These are phyloP conservation scores for Campylomormyrus tamandua DNA, from an alignment of 2,113 vertebrate species.

Conservation along the genomic window DNA sequence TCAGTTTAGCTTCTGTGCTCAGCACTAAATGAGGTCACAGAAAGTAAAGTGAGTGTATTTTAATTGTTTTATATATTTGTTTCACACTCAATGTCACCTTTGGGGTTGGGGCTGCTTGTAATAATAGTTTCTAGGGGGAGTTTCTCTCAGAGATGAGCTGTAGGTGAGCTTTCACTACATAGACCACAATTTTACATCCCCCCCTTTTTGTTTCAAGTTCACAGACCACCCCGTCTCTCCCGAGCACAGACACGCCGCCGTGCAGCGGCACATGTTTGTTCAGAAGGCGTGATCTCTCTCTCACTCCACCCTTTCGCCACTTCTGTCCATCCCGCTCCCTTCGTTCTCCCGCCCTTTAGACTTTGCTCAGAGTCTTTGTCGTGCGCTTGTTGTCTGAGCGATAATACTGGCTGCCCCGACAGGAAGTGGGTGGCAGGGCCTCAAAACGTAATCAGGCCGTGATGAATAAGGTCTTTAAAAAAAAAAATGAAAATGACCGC, in stretches of 20 bases:
- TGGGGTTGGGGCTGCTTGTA: neutral
- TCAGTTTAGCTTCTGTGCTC: neutral
- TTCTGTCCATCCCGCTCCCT: constrained; percentile 13
- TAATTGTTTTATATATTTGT: neutral
- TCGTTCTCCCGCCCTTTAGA: constrained; percentile 18
- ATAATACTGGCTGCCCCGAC: constrained; percentile 21
- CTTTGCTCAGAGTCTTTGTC: constrained; percentile 34
- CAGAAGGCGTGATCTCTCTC: constrained; percentile 26
- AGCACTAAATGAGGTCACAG: neutral
- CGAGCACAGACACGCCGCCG: neutral
- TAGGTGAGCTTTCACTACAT: neutral
- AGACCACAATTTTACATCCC: neutral
- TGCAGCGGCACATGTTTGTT: constrained; percentile 32
- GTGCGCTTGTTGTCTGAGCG: constrained; percentile 34
- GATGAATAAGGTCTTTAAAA: neutral
- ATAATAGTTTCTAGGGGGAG: neutral
- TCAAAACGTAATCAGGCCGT: neutral
- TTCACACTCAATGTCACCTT: neutral
- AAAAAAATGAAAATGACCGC: neutral
- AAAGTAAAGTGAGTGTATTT: neutral
- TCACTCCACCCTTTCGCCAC: neutral
- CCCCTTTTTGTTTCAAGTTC: neutral
- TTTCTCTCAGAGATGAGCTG: neutral
- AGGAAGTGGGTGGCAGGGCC: neutral
- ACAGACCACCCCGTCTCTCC: neutral